Evolutionary conservation across 2,113 vertebrate species (phyloP), one percentile per base, ranked within the genome.

Genomic region (Callipepla squamata): DNA sequence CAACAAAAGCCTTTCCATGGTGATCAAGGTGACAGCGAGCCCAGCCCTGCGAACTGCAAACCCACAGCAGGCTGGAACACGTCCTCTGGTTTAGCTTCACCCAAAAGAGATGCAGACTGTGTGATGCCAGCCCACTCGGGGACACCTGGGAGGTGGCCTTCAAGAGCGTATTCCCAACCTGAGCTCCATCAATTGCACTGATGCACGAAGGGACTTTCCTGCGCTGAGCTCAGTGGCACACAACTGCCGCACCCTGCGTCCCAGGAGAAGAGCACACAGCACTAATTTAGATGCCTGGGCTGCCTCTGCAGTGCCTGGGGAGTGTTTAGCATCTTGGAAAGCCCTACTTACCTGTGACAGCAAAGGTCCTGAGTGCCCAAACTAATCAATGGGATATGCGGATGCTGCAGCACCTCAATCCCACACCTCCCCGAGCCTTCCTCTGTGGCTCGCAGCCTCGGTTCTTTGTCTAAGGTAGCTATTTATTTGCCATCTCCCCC

Each of bases 171-270:
- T 12, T 80, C 65, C 72, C 73, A 67, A 2, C n/a, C 44, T 1
- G 0, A 47, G 0, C 48, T 7, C 38, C 6, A 1, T 28, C 7
- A 3, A 30, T 8, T 72, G 19, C 1, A 0, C 1, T 30, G 65
- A 22, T 25, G 55, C 83, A 3, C 42, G 21, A 25, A 66, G 85
- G 61, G 68, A 75, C 17, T 38, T 10, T 38, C 20, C 28, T 58
- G 2, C 1, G 1, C 17, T 12, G 10, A 16, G 72, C 79, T 62
- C 72, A 20, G 62, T 4, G 34, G 19, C 18, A 44, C 51, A 45
- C 42, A 61, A 44, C 63, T 0, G 0, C 53, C 20, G 68, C 55
- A 48, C 36, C 13, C 68, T 4, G 13, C 2, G 0, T 80, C 89
- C 89, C n/a, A 0, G 47, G 86, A 80, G 84, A 86, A 32, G 51